Evolutionary conservation across 1,140 invertebrate species (phyloP).

Genomic region (Theocolax elegans): DNA sequence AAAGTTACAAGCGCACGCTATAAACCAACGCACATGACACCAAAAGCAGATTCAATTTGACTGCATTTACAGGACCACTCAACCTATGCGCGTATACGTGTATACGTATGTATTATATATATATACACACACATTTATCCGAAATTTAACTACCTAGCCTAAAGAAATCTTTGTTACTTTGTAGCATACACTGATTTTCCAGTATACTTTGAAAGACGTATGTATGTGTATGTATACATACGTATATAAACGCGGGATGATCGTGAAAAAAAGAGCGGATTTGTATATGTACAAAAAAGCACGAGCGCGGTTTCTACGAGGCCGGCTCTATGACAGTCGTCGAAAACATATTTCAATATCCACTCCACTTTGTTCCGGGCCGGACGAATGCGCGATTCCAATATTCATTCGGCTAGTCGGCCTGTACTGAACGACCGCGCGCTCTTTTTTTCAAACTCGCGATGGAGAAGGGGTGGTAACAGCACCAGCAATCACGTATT

Average conservation of each 20-base stretch:
- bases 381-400: constrained; percentile 33
- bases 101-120: too few relatives aligned
- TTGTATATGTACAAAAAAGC: constrained; percentile 25
- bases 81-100: too few relatives aligned
- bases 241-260: neutral
- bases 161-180: constrained; percentile 34
- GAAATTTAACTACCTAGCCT: neutral
- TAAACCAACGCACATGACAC: constrained; percentile 8
- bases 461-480: too few relatives aligned
- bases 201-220: too few relatives aligned
- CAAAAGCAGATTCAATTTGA: constrained; percentile 21
- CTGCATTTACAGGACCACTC: constrained; percentile 18
- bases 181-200: constrained; percentile 3
- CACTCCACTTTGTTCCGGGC: constrained; percentile 45
- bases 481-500: constrained; percentile 23
- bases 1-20: constrained; percentile 6
- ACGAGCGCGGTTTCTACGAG: neutral
- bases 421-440: neutral
- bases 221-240: neutral
- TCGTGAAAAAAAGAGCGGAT: constrained; percentile 10
- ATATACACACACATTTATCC: too few relatives aligned
- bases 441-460: neutral
- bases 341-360: constrained; percentile 51
- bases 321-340: constrained; percentile 38
- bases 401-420: constrained; percentile 38